Conservation (phyloP, 2,888 invertebrate species). For the Belgica antarctica region DNA sequence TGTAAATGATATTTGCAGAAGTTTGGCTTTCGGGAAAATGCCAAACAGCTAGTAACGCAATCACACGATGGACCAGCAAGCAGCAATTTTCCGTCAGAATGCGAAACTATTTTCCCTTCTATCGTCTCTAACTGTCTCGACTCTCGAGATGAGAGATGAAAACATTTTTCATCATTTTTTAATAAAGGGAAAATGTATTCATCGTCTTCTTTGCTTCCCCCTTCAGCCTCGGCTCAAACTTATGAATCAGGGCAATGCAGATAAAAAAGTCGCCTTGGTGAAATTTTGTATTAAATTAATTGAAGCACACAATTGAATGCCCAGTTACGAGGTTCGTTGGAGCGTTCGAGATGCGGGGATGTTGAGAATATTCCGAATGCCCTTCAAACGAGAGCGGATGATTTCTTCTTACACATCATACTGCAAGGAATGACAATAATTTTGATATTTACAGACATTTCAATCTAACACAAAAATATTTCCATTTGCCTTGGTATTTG, state of each 20-base stretch:
- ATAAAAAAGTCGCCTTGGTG: conserved; percentile 19
- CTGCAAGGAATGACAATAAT: conserved; percentile 33
- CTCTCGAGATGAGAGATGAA: too few relatives aligned
- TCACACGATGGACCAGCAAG: background rate
- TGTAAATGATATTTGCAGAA: conserved; percentile 7
- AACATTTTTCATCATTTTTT: conserved; percentile 20
- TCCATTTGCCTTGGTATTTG: background rate
- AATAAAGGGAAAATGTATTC: conserved; percentile 4
- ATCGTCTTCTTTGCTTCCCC: too few relatives aligned
- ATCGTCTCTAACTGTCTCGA: background rate
- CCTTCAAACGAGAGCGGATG: conserved; percentile 20
- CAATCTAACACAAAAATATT: background rate
- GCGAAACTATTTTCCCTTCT: background rate
- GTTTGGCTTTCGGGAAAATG: background rate
- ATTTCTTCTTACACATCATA: too few relatives aligned
- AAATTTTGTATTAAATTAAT: conserved; percentile 17
- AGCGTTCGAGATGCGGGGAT: too few relatives aligned
- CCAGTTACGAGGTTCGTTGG: conserved; percentile 20
- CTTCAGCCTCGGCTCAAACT: background rate
- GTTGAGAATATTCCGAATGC: conserved; percentile 14
- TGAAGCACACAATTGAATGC: background rate
- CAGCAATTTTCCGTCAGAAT: conserved; percentile 4
- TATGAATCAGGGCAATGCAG: too few relatives aligned
- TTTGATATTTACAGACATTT: conserved; percentile 30
- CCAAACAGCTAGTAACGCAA: background rate